These are phyloP conservation scores for Nematopogon swammerdamellus DNA, from an alignment of 2,888 invertebrate genomes.

Conservation along the genomic window DNA sequence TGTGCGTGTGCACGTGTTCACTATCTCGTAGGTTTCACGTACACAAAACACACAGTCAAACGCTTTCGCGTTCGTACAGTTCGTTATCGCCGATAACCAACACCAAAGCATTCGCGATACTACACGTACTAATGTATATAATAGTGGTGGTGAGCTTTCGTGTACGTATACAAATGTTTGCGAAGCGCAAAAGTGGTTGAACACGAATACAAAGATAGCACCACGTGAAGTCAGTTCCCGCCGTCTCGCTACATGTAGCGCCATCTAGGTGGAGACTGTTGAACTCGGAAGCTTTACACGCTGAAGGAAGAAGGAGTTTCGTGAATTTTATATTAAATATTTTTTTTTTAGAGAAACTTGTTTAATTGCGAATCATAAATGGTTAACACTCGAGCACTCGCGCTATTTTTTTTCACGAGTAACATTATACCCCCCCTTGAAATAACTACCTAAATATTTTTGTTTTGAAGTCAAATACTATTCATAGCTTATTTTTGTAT, in stretches of 20 bases:
- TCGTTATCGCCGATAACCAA: neutral
- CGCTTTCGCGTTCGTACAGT: neutral
- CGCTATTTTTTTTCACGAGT: too few species aligned
- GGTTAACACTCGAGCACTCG: too few species aligned
- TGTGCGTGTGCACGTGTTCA: neutral
- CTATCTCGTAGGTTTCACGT: neutral
- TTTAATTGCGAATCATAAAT: too few species aligned
- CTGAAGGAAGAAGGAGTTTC: too few species aligned
- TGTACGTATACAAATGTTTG: neutral
- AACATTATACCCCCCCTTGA: too few species aligned
- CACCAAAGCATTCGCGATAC: neutral
- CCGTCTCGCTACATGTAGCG: neutral
- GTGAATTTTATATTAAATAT: too few species aligned
- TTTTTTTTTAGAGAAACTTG: too few species aligned
- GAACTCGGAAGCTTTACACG: too few species aligned
- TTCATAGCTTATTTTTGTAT: too few species aligned
- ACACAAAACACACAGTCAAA: neutral
- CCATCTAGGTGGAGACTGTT: neutral
- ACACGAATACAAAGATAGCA: neutral
- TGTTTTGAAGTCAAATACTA: too few species aligned
- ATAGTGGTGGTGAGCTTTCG: neutral
- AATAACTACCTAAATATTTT: too few species aligned
- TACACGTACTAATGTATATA: neutral
- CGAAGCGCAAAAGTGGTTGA: neutral
- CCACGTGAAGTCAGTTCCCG: neutral